phyloP scores from a whole-genome alignment of 2,797 vertebrate genomes.

The Rhabdomys pumilio region DNA sequence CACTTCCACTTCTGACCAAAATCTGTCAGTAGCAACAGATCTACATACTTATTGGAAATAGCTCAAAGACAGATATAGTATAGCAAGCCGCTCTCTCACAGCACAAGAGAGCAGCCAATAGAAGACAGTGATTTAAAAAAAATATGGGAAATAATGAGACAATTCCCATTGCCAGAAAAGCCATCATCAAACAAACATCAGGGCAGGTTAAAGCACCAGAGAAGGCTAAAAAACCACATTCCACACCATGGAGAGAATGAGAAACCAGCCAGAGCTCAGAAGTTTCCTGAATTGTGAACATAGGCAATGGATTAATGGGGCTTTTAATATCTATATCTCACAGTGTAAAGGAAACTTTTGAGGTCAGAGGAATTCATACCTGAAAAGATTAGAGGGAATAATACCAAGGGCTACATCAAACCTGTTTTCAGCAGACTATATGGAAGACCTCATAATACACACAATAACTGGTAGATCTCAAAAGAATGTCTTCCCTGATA shows the following conservation, averaged over 20 bases:
- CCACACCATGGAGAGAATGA: neutral
- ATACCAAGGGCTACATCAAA: neutral
- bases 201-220: neutral
- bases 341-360: conserved; percentile 13
- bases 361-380: neutral
- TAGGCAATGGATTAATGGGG: neutral
- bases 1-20: conserved; percentile 62
- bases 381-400: neutral
- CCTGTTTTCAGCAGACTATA: neutral
- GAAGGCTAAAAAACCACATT: neutral
- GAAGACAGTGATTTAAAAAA: conserved; percentile 18
- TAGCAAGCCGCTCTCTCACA: conserved; percentile 20
- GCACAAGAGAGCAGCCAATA: neutral
- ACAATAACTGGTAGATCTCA: neutral
- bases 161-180: neutral
- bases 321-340: conserved; percentile 4
- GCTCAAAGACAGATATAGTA: neutral
- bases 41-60: conserved; percentile 45
- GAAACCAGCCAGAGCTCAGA: neutral
- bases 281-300: neutral
- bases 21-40: neutral
- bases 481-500: neutral
- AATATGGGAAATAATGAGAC: neutral
- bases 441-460: conserved; percentile 22
- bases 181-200: neutral